Evolutionary conservation across 2,113 vertebrate species (phyloP), one percentile per base, ranked within the genome.

Genomic region (Aspiorhynchus laticeps): DNA sequence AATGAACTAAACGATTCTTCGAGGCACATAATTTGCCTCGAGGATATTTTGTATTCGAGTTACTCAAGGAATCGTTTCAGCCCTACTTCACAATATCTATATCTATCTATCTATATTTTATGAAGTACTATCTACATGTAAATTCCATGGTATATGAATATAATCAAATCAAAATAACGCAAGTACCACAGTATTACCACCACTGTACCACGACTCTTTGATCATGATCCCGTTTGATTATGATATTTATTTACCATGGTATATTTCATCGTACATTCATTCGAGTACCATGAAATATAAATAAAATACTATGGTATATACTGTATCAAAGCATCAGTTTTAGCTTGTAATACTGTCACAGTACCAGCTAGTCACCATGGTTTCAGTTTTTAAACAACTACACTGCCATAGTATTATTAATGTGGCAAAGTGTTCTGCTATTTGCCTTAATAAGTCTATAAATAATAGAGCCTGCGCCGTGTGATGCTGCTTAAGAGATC

Each of bases 381-480:
- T 7, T n/a, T 24, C 11, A 24, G n/a, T 26, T 80, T 24, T 43
- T 80, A 38, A 56, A 59, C 21, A 56, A n/a, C 33, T 38, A 36
- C 53, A n/a, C 33, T 61, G 6, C 12, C 33, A 41, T 41, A 80
- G 78, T 80, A 38, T 80, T 61, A 61, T 21, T 61, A 38, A 80
- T 38, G 53, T 80, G 33, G 53, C 33, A 80, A 61, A 41, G 36
- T 41, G 41, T 46, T 61, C 53, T 61, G 78, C 56, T 41, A 80
- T 80, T 61, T 61, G 78, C 53, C 53, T 61, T 80, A 80, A 61
- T 38, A 38, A 41, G 12, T 61, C 78, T 41, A 61, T 80, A 80
- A 80, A 61, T 61, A 80, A 63, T 38, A 61, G 6, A 61, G 33
- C 78, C 33, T 26, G 53, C 17, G 53, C 78, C 24, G 24, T 80